Base-by-base conservation (phyloP, 2,113 vertebrate genomes). In the Tetrax tetrax region DNA sequence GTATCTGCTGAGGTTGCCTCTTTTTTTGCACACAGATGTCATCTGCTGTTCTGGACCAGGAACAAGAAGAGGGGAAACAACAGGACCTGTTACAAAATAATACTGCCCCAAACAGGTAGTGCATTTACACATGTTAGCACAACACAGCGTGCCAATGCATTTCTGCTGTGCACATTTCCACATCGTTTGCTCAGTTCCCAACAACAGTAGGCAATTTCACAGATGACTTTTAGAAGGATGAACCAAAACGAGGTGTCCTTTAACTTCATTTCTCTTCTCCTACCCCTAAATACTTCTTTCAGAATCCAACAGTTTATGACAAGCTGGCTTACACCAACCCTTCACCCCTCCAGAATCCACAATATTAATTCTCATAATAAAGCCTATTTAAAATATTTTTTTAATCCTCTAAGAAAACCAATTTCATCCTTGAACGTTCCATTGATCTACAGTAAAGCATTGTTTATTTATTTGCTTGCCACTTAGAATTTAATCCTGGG, bases 391-490 rank as follows among this genome's bases (percentile, higher is more conserved):
- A 95, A 95, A 93, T 94, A 94, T 93, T 85, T 94, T 88, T 94
- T 94, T 89, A 87, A 94, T 95, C 65, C 64, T 89, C 65, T 90
- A 87, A 75, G 90, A 93, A 97, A 97, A 95, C 90, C 93, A 95
- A 96, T 96, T 93, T 96, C 89, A 95, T 96, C 93, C 77, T 95
- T 96, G 94, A 95, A 92, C 45, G 94, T 97, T 93, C 83, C 94
- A 93, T 94, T 96, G 96, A 97, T 91, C 89, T 95, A 92, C 78
- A 56, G 83, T 81, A 94, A 94, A 91, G 90, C 83, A 96, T 65
- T 93, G 92, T 85, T 96, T 90, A 94, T 95, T 96, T 95, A 96
- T 95, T 91, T 95, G 75, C 92, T 93, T 95, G 91, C 79, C 78
- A 81, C 81, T 97, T 96, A 78, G 76, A 95, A 93, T 94, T 91